Evolutionary conservation across 2,888 invertebrate species (phyloP).

Genomic region (Aleiodes testaceus): DNA sequence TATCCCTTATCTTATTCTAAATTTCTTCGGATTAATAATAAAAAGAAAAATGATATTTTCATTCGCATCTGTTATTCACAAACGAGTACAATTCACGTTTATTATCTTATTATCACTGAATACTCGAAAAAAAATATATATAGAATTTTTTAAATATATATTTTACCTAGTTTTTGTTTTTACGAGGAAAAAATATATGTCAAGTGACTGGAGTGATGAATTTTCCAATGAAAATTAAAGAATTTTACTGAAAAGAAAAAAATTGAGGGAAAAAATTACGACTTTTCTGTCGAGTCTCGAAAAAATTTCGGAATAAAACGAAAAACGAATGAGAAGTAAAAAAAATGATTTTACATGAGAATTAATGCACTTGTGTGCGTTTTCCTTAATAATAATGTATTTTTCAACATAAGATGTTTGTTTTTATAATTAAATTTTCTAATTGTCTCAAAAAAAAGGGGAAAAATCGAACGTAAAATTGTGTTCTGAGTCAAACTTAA

Average conservation of each 20-base stretch:
- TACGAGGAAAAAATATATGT: background rate
- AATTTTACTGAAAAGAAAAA: no score
- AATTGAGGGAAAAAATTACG: no score
- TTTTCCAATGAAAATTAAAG: no score
- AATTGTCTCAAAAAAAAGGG: no score
- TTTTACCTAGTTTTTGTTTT: background rate
- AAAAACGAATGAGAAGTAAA: background rate
- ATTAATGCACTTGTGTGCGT: background rate
- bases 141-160: slow-evolving; percentile 32
- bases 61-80: slow-evolving; percentile 23
- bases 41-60: slow-evolving; percentile 39
- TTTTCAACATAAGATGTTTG: no score
- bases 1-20: slow-evolving; percentile 32
- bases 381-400: no score
- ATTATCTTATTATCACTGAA: slow-evolving; percentile 16
- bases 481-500: background rate
- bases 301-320: no score
- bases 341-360: slow-evolving; percentile 1
- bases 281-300: no score
- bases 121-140: slow-evolving; percentile 33
- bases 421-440: no score
- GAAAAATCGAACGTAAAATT: no score
- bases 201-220: no score
- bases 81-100: background rate
- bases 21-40: slow-evolving; percentile 37